Percentiles rank a stretch among this genome's conserved stretches.
Evolutionary conservation across 1,140 invertebrate species (phyloP).

Genomic region (Drosophila gunungcola): DNA sequence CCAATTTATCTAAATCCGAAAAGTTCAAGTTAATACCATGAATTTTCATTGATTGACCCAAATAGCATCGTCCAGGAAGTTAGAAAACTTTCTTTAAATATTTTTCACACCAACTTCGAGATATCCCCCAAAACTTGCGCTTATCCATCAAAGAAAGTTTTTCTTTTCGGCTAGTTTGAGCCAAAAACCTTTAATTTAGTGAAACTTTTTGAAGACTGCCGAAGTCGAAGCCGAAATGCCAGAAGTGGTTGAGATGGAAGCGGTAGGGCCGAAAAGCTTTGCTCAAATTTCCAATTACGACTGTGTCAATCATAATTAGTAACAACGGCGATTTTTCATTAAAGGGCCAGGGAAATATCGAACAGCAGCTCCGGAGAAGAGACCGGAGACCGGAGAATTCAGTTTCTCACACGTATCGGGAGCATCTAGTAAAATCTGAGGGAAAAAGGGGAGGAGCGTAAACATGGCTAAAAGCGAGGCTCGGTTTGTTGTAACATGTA

Average conservation of each 20-base stretch:
- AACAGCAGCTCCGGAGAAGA: slow-evolving; percentile 30
- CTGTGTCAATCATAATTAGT: slow-evolving; percentile 85
- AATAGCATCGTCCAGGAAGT: slow-evolving; percentile 19
- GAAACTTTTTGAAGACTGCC: slow-evolving; percentile 81
- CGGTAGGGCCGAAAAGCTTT: slow-evolving; percentile 66
- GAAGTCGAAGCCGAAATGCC: slow-evolving; percentile 32
- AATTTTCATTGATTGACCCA: slow-evolving; percentile 20
- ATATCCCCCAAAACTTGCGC: slow-evolving; percentile 50
- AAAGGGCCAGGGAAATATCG: slow-evolving; percentile 62
- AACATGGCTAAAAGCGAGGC: slow-evolving; percentile 70
- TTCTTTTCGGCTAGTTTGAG: slow-evolving; percentile 64
- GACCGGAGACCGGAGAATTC: slow-evolving; percentile 40
- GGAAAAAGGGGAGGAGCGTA: slow-evolving; percentile 28
- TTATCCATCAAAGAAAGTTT: slow-evolving; percentile 81
- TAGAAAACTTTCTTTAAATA: slow-evolving; percentile 61
- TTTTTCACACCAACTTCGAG: slow-evolving; percentile 59
- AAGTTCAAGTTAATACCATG: background rate
- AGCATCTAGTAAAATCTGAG: slow-evolving; percentile 46
- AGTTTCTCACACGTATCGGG: slow-evolving; percentile 81
- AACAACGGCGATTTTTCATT: slow-evolving; percentile 84
- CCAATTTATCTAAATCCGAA: background rate
- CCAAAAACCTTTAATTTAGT: slow-evolving; percentile 79
- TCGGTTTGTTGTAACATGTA: slow-evolving; percentile 77
- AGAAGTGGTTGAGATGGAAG: slow-evolving; percentile 23
- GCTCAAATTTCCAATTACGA: slow-evolving; percentile 84